These are phyloP conservation scores for Cremastobaeus sp. DNA, from an alignment of 2,888 invertebrate species.

Conservation along the genomic window DNA sequence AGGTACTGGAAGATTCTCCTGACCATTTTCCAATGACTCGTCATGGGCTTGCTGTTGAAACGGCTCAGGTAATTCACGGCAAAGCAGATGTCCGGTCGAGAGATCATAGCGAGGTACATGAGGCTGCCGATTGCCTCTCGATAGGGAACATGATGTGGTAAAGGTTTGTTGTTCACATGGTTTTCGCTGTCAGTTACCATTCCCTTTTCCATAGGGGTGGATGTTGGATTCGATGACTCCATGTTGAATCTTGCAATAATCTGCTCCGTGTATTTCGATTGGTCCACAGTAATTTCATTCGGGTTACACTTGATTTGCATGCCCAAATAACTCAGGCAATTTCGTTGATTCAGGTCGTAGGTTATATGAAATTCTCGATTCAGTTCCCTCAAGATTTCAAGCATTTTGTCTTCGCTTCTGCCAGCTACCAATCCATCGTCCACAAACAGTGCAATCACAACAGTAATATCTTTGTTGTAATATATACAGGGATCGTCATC, in stretches of 20 bases:
- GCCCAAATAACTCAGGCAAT: neutral
- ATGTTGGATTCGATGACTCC: neutral
- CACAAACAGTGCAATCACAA: neutral
- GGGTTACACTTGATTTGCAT: neutral
- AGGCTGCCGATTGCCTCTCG: neutral
- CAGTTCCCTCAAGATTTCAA: neutral
- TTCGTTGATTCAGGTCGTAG: neutral
- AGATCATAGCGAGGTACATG: neutral
- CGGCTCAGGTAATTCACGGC: too few relatives aligned
- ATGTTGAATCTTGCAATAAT: neutral
- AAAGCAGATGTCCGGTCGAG: too few relatives aligned
- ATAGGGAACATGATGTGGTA: neutral
- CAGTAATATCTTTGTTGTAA: neutral
- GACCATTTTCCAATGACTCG: too few relatives aligned
- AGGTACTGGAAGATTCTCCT: too few relatives aligned
- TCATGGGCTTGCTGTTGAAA: too few relatives aligned
- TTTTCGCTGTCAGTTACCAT: neutral
- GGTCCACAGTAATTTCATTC: neutral
- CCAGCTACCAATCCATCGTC: neutral
- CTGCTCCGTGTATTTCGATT: neutral
- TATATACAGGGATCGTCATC: slow-evolving; percentile 1
- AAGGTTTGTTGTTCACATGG: neutral
- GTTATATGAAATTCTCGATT: neutral
- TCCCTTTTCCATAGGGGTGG: neutral
- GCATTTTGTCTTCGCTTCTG: neutral